Evolutionary conservation across 2,797 vertebrate genomes (phyloP).

Genomic region (Rhodeus uyekii): DNA sequence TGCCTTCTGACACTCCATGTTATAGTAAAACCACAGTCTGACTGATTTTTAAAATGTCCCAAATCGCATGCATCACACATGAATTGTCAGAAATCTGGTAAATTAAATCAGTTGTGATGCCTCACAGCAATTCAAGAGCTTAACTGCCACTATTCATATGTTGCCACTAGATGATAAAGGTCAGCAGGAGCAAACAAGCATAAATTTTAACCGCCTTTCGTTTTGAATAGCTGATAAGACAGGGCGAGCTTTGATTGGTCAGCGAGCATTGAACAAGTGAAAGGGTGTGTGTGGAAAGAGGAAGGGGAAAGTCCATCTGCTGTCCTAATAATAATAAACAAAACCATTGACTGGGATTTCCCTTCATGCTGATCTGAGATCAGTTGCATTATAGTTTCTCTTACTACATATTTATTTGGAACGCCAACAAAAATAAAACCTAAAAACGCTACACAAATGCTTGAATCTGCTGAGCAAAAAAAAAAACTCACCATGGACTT

Average conservation of each 20-base stretch:
- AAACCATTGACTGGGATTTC: conserved; percentile 11
- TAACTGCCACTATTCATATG: conserved; percentile 2
- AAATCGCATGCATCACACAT: not conserved
- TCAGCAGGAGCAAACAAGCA: conserved; percentile 34
- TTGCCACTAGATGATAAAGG: conserved; percentile 21
- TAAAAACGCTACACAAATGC: not conserved
- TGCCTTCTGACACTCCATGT: conserved; percentile 37
- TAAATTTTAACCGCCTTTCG: conserved; percentile 57
- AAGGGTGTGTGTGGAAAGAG: conserved; percentile 39
- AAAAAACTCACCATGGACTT: not conserved
- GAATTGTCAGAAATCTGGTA: not conserved
- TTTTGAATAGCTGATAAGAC: conserved; percentile 59
- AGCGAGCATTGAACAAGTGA: conserved; percentile 45
- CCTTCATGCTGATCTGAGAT: conserved; percentile 23
- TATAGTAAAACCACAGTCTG: not conserved
- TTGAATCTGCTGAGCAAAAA: not conserved
- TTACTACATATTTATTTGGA: not conserved
- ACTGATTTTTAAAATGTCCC: conserved; percentile 2
- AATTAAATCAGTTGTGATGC: not conserved
- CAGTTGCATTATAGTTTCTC: not conserved
- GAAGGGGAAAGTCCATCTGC: conserved; percentile 51
- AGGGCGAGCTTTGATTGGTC: conserved; percentile 56
- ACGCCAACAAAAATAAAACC: not conserved
- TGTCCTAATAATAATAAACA: conserved; percentile 43
- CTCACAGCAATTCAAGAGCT: not conserved